Percentiles rank a stretch among this genome's conserved stretches.
Evolutionary conservation across 2,113 vertebrate genomes (phyloP).

Genomic region (Bettongia penicillata): DNA sequence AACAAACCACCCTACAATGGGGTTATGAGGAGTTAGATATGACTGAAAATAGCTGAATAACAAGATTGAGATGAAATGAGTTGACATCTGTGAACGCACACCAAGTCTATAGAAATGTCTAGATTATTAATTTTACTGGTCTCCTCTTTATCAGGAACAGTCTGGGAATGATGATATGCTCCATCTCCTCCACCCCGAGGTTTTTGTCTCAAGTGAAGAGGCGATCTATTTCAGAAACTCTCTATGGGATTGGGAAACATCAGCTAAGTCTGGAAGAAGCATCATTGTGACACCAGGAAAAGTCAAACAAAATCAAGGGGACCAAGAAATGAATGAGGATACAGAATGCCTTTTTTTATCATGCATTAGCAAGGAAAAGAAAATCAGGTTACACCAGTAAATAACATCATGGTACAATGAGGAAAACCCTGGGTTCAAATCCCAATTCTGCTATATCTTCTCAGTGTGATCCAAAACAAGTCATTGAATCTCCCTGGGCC

Average conservation of each 20-base stretch:
- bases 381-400: background rate
- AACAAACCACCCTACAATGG: background rate
- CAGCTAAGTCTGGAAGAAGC: background rate
- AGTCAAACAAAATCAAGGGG: background rate
- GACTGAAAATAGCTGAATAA: background rate
- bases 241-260: background rate
- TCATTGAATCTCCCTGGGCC: background rate
- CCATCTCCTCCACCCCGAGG: background rate
- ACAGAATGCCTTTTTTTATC: background rate
- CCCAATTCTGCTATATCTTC: background rate
- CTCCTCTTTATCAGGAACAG: background rate
- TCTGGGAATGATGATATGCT: background rate
- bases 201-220: background rate
- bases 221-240: background rate
- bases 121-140: background rate
- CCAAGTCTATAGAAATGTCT: background rate
- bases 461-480: background rate
- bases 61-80: background rate
- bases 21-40: background rate
- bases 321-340: background rate
- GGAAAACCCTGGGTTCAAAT: background rate
- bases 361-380: background rate
- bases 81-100: background rate
- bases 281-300: background rate
- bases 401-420: background rate